Evolutionary conservation across 2,888 invertebrate genomes (phyloP).

Genomic region (Tetanocera ferruginea): DNA sequence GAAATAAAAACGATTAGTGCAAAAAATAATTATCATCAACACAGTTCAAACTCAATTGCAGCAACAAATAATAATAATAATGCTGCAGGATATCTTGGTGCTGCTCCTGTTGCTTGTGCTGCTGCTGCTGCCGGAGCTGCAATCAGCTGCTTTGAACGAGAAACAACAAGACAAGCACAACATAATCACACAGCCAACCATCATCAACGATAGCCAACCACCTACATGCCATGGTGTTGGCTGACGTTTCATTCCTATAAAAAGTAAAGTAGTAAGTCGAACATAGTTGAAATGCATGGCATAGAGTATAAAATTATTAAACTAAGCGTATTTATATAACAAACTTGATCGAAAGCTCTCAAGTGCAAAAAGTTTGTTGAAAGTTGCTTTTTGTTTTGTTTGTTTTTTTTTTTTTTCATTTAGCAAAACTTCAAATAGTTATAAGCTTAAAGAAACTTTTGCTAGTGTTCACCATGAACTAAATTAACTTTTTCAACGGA

Average conservation of each 20-base stretch:
- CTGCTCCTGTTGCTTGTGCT: background rate
- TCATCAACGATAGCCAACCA: background rate
- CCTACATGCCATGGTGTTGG: background rate
- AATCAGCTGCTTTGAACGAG: conserved; percentile 12
- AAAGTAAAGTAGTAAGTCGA: conserved; percentile 20
- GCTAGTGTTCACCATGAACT: no score
- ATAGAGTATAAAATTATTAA: background rate
- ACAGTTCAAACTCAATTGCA: background rate
- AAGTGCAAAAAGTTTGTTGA: background rate
- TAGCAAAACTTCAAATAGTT: no score
- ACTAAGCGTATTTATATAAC: background rate
- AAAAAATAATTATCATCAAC: background rate
- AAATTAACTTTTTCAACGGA: no score
- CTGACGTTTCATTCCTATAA: background rate
- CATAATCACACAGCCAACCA: background rate
- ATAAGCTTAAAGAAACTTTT: no score
- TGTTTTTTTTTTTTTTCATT: no score
- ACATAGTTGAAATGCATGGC: background rate
- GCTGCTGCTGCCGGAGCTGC: background rate
- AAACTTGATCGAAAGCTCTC: background rate
- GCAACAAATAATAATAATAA: background rate
- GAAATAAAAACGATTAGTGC: conserved; percentile 2
- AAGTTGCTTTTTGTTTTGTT: no score
- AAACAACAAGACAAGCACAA: background rate
- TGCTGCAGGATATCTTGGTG: background rate